phyloP scores from a whole-genome alignment of 92 coral and sea anemone genomes.

The Galaxea fascicularis region DNA sequence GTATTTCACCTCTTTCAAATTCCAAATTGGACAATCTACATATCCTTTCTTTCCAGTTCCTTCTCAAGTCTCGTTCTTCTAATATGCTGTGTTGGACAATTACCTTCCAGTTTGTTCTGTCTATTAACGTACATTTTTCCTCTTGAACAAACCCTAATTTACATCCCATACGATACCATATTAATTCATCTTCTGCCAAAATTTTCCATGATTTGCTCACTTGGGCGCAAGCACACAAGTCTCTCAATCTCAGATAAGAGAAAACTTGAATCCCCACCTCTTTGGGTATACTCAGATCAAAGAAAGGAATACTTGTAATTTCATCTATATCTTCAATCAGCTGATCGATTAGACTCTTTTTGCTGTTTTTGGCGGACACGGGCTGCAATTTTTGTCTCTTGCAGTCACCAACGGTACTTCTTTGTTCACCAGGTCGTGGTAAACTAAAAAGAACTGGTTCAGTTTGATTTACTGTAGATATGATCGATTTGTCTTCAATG shows the following conservation, averaged over 20 bases:
- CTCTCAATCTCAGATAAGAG: conserved; percentile 66
- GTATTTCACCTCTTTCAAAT: conserved; percentile 86
- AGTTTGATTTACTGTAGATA: background rate
- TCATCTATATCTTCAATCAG: conserved; percentile 97
- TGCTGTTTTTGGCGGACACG: background rate
- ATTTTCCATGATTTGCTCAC: conserved; percentile 87
- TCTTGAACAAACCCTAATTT: conserved; percentile 63
- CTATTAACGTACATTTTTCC: conserved; percentile 24
- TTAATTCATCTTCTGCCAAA: conserved; percentile 87
- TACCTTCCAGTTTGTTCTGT: conserved; percentile 76
- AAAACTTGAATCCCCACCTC: conserved; percentile 90
- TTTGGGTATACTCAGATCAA: conserved; percentile 87
- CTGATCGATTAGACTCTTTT: conserved; percentile 73
- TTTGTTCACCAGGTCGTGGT: conserved; percentile 50
- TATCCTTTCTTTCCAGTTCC: conserved; percentile 93
- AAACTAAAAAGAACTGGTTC: conserved; percentile 49
- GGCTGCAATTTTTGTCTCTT: background rate
- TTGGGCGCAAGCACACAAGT: conserved; percentile 82
- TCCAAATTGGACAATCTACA: conserved; percentile 81
- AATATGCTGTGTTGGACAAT: conserved; percentile 64
- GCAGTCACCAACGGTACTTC: background rate
- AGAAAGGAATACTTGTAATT: conserved; percentile 85
- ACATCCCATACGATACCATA: conserved; percentile 80
- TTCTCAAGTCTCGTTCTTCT: conserved; percentile 62
- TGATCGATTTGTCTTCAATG: background rate